phyloP scores from a whole-genome alignment of 2,888 invertebrate genomes.

The Oxycera nigricornis region DNA sequence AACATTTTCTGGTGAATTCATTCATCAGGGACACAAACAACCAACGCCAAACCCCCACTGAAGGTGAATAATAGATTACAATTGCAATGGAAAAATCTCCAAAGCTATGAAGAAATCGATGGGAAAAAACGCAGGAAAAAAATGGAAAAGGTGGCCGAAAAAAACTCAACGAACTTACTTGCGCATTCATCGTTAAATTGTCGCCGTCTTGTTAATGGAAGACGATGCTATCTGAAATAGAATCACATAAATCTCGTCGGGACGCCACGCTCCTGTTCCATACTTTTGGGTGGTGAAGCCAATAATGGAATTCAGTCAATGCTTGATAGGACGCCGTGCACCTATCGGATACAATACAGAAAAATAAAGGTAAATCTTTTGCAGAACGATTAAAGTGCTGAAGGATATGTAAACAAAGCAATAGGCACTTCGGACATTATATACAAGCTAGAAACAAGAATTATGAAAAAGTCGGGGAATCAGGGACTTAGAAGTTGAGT shows the following conservation, averaged over 20 bases:
- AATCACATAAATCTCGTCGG: slow-evolving; percentile 39
- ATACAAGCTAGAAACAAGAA: too few relatives aligned
- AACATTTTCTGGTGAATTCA: too few relatives aligned
- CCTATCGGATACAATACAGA: too few relatives aligned
- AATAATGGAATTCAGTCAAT: slow-evolving; percentile 11
- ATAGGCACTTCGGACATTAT: too few relatives aligned
- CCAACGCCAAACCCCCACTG: background rate
- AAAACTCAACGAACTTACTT: slow-evolving; percentile 30
- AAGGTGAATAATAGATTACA: background rate
- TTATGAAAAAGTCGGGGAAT: too few relatives aligned
- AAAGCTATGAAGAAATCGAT: background rate
- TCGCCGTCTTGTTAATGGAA: slow-evolving; percentile 28
- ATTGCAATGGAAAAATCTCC: background rate
- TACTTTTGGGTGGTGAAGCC: background rate
- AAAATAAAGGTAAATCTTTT: too few relatives aligned
- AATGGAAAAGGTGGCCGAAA: background rate
- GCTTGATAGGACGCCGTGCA: too few relatives aligned
- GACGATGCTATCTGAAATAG: slow-evolving; percentile 37
- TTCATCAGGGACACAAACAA: too few relatives aligned
- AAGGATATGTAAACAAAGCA: too few relatives aligned
- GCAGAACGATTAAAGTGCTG: too few relatives aligned
- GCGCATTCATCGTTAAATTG: slow-evolving; percentile 36
- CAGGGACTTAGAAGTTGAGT: too few relatives aligned
- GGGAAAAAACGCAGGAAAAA: background rate
- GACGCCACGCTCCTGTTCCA: background rate